These are phyloP conservation scores for Andrena hattorfiana DNA, from an alignment of 2,888 invertebrate genomes.

Conservation along the genomic window DNA sequence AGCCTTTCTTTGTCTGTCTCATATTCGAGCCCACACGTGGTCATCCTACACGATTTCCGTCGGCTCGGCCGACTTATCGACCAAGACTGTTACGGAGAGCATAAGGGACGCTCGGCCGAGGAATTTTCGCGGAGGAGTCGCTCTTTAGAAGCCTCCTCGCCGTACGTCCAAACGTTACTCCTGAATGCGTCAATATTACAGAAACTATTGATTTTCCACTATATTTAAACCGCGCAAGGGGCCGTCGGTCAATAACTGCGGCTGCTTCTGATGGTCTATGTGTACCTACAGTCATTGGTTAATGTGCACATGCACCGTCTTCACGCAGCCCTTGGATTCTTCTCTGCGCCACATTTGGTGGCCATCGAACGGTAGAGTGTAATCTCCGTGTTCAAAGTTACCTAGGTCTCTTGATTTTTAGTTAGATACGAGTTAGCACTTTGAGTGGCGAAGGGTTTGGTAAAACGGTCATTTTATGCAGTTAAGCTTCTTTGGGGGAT, in stretches of 20 bases:
- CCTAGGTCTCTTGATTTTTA: background rate
- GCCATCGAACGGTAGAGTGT: background rate
- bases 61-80: background rate
- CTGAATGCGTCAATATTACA: slow-evolving; percentile 61
- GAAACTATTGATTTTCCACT: slow-evolving; percentile 66
- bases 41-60: background rate
- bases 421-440: background rate
- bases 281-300: slow-evolving; percentile 17
- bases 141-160: slow-evolving; percentile 12
- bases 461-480: no score
- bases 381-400: background rate
- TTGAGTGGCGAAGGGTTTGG: no score
- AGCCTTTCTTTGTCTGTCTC: background rate
- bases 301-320: slow-evolving; percentile 13
- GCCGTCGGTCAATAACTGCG: slow-evolving; percentile 61
- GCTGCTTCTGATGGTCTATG: slow-evolving; percentile 20
- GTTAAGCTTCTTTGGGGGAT: no score
- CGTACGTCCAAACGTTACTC: slow-evolving; percentile 38
- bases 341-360: background rate
- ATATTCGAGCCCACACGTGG: background rate
- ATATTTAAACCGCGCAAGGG: slow-evolving; percentile 64
- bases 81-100: background rate
- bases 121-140: background rate
- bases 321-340: slow-evolving; percentile 2
- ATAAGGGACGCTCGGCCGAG: background rate